Conservation (phyloP, 2,888 invertebrate species). For the Polyommatus iphigenia region DNA sequence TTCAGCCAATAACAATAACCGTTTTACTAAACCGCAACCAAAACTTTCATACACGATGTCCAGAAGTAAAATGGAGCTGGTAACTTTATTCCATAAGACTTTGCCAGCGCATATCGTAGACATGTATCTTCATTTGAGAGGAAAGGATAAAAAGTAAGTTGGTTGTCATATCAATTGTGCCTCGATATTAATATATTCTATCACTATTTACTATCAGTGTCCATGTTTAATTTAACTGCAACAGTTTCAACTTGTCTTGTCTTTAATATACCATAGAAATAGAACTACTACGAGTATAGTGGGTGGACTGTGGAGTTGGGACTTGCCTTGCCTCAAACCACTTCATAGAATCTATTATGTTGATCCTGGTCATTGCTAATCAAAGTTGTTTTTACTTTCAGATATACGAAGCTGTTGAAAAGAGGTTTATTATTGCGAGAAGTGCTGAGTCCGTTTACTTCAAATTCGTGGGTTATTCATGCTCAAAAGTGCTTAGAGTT, state of each 20-base stretch:
- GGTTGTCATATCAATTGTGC: background rate
- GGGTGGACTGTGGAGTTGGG: too few relatives aligned
- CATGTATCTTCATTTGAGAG: conserved; percentile 1
- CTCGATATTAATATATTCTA: too few relatives aligned
- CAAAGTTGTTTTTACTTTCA: background rate
- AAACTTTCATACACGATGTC: conserved; percentile 4
- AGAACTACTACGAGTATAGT: too few relatives aligned
- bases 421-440: conserved; percentile 13
- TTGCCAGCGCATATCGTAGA: conserved; percentile 6
- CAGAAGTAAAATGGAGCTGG: background rate
- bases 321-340: too few relatives aligned
- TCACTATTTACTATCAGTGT: too few relatives aligned
- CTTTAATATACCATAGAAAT: too few relatives aligned
- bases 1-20: background rate
- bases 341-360: too few relatives aligned
- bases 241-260: too few relatives aligned
- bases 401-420: conserved; percentile 9
- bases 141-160: conserved; percentile 23
- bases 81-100: conserved; percentile 4
- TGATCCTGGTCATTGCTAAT: background rate
- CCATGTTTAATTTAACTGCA: too few relatives aligned
- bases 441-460: conserved; percentile 33
- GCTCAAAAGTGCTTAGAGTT: conserved; percentile 33
- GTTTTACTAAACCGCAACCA: background rate
- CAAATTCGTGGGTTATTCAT: conserved; percentile 35